Base-by-base conservation (phyloP, 53 echinoderm and acorn worm genomes). In the Zoroaster sp. region DNA sequence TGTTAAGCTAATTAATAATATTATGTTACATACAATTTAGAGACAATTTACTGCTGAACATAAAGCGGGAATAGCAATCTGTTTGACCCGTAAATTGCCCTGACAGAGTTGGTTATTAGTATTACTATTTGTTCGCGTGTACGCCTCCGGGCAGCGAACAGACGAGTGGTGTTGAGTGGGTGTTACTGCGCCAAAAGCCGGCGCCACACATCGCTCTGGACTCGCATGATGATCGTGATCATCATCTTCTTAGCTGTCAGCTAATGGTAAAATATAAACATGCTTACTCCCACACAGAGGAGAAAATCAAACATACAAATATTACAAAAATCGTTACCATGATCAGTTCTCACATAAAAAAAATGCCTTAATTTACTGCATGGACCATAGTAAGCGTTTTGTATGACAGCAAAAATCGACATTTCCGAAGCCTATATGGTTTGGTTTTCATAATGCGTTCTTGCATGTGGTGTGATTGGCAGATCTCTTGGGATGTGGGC, bases 141-240 rank as follows among this genome's bases (percentile, higher is more conserved):
- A n/a, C 25, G 82, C 82, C 67, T 66, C 66, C 42, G 35, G 82
- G 17, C 23, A 68, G 82, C 44, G 67, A 43, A 42, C 42, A 40
- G 37, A 43, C 68, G 82, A 67, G 66, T 28, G 66, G 41, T 82
- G 82, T 82, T 33, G 82, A 82, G 82, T 82, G 82, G 82, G 82
- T 82, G 82, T 82, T 82, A 67, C 21, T 18, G 82, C 82, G 82
- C 66, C 45, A 82, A 43, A 67, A 66, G 82, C 82, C 82, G 82
- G 82, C 82, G 82, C 82, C 82, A 82, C 43, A 68, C 32, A 15
- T 67, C 53, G 68, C 68, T 67, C 66, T 33, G 31, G 68, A 67
- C 40, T 31, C 18, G 68, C 82, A 66, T 21, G 68, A 43, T 66
- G 28, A 68, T 15, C 28, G 32, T 82, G 40, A 82, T 43, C n/a